Percentiles rank a stretch among this genome's conserved stretches.
Conservation (phyloP, 1,140 invertebrate species). For the Panulirus ornatus region DNA sequence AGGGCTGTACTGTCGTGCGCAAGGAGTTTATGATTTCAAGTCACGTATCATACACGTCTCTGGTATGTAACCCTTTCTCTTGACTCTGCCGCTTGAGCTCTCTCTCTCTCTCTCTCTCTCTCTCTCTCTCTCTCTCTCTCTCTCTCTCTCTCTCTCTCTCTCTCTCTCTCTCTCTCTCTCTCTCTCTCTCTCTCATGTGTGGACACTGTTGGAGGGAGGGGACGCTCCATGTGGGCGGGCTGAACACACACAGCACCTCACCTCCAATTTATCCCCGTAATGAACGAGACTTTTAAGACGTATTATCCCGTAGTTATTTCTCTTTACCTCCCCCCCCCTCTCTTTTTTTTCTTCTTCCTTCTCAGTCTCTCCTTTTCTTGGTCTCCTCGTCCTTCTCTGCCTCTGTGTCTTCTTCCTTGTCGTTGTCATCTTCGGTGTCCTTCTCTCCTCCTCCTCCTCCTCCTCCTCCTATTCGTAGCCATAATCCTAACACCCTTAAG, state of each 20-base stretch:
- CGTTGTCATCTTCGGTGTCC: too few relatives aligned
- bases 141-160: not conserved
- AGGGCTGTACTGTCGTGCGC: too few relatives aligned
- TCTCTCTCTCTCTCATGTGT: not conserved
- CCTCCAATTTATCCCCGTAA: too few relatives aligned
- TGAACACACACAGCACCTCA: too few relatives aligned
- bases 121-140: slow-evolving; percentile 1
- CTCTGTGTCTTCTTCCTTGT: not conserved
- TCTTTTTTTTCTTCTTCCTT: not conserved
- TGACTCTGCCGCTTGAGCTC: not conserved
- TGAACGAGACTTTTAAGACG: too few relatives aligned
- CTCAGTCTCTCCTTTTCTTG: not conserved
- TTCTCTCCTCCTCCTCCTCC: not conserved
- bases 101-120: not conserved
- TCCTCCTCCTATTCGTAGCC: not conserved
- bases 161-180: not conserved
- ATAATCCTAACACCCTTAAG: too few relatives aligned
- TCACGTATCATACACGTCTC: too few relatives aligned
- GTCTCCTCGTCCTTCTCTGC: not conserved
- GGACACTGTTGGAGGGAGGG: too few relatives aligned
- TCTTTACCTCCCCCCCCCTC: not conserved
- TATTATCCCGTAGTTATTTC: too few relatives aligned
- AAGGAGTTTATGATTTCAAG: too few relatives aligned
- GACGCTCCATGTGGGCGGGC: too few relatives aligned
- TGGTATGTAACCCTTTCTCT: not conserved